Percentiles rank a stretch among this genome's conserved stretches.
These are phyloP conservation scores for Sesia apiformis DNA, from an alignment of 2,888 invertebrate genomes.

Conservation along the genomic window DNA sequence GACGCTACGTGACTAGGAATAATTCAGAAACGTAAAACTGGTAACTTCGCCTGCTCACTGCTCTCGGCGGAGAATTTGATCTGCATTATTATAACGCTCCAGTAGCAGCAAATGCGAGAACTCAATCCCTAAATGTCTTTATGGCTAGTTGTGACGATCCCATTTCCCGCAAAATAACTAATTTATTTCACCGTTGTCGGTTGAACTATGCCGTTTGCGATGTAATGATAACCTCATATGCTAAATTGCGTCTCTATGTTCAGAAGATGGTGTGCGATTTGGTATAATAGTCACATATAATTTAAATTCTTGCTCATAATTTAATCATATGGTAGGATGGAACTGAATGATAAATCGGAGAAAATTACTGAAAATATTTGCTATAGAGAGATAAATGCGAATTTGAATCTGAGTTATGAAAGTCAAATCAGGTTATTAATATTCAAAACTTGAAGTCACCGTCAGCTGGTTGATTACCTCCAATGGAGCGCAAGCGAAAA, in stretches of 20 bases:
- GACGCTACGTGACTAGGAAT: conserved; percentile 51
- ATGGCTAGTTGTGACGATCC: conserved; percentile 1
- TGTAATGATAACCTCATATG: no score
- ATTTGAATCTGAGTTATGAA: conserved; percentile 28
- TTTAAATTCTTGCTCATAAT: no score
- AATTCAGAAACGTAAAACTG: conserved; percentile 46
- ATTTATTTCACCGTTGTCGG: conserved; percentile 26
- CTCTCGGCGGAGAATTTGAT: conserved; percentile 49
- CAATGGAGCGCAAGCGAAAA: conserved; percentile 34
- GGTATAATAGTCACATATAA: no score
- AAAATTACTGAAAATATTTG: background rate
- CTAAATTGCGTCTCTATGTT: no score
- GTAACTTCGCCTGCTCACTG: conserved; percentile 43
- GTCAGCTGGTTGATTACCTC: conserved; percentile 54
- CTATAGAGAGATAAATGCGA: background rate
- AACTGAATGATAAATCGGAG: background rate
- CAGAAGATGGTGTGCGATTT: no score
- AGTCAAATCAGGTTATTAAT: conserved; percentile 32
- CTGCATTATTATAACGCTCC: conserved; percentile 38
- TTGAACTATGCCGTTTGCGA: no score
- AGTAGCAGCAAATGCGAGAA: background rate
- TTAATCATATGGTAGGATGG: background rate
- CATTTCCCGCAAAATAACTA: conserved; percentile 44
- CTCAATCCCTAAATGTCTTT: background rate
- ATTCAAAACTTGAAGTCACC: conserved; percentile 43